Base-by-base conservation (phyloP, 2,113 vertebrate genomes). In the Tautogolabrus adspersus region DNA sequence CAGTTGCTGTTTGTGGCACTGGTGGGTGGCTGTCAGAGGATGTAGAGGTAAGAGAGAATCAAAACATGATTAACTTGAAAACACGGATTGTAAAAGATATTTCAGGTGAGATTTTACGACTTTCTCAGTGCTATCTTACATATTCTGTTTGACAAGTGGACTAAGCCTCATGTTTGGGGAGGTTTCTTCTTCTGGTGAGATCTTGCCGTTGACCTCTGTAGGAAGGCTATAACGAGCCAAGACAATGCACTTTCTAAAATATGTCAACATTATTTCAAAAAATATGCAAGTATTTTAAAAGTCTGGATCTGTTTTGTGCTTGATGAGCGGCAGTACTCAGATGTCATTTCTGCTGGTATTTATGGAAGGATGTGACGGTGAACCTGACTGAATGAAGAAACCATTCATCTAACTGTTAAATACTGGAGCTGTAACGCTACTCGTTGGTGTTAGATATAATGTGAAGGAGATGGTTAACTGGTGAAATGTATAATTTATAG, bases 181-280 rank as follows among this genome's bases (percentile, higher is more conserved):
- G 30, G 30, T 0, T 38, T 46, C 69, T 59, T 74, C 59, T 66
- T 60, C 49, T 79, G 67, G 22, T 60, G 44, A 58, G 55, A 34
- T 61, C 40, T 68, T 51, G 16, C 22, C 54, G 37, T 13, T 11
- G 44, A 38, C n/a, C 34, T 51, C 52, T 76, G 71, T 57, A 62
- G 40, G 38, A 74, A 37, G 51, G 42, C 44, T 67, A n/a, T 26
- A 64, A 63, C 21, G 58, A 80, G 74, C 68, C 9, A n/a, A 38
- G 2, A 66, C 21, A n/a, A 82, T 81, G 88, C 90, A 93, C 91
- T 93, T 93, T 85, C 26, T 56, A 76, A 34, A 34, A 77, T 22
- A 51, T 23, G 62, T 86, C 77, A 38, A 63, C n/a, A 12, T 75
- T 54, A 37, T 83, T 87, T 88, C 75, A 87, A 69, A n/a, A 71